Conservation (phyloP, 2,888 invertebrate genomes). For the Pharmacophagus antenor region DNA sequence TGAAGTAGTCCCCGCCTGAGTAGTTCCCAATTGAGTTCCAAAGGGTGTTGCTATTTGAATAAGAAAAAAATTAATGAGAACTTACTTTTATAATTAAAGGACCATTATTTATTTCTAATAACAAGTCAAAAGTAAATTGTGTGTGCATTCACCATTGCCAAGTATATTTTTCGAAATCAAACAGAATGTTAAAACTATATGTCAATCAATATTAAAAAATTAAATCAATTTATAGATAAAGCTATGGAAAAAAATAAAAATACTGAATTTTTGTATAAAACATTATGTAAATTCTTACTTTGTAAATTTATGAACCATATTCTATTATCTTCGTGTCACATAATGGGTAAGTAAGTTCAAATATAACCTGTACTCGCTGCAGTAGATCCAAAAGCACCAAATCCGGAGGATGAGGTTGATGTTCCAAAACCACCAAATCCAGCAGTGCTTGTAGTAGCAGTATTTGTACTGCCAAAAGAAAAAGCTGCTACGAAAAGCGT, state of each 20-base stretch:
- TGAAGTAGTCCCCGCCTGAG: slow-evolving; percentile 76
- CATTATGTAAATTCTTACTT: neutral
- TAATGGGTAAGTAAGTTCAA: no score
- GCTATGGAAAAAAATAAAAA: neutral
- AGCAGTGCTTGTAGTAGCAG: slow-evolving; percentile 74
- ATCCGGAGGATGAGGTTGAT: slow-evolving; percentile 67
- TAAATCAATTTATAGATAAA: no score
- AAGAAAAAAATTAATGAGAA: neutral
- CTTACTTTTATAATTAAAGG: no score
- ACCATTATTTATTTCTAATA: no score
- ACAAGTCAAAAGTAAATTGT: no score
- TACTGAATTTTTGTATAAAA: neutral
- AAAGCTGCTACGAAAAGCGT: slow-evolving; percentile 63
- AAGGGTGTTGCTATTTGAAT: slow-evolving; percentile 62
- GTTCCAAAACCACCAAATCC: slow-evolving; percentile 68
- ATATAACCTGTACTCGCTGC: slow-evolving; percentile 56
- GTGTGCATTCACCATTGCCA: no score
- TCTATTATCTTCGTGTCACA: neutral
- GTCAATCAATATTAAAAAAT: neutral
- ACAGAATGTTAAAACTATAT: neutral
- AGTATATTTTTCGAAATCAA: no score
- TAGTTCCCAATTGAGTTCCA: slow-evolving; percentile 68
- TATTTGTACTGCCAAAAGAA: slow-evolving; percentile 75
- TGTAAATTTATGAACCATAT: neutral
- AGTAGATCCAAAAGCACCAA: slow-evolving; percentile 70